phyloP scores from a whole-genome alignment of 1,140 invertebrate species.

The Dermatophagoides farinae region DNA sequence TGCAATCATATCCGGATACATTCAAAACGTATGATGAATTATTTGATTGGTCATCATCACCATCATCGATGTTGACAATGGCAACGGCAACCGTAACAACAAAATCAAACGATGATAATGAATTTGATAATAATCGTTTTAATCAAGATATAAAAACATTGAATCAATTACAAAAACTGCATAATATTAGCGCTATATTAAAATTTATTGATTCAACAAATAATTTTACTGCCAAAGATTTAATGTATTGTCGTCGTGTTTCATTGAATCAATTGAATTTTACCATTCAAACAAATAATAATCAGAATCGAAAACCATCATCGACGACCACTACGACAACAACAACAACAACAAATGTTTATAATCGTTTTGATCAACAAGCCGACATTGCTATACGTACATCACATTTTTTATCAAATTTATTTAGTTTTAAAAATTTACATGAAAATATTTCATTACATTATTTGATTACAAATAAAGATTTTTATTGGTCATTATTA shows the following conservation, averaged over 20 bases:
- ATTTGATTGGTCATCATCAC: not conserved
- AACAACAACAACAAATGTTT: not conserved
- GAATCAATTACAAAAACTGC: not conserved
- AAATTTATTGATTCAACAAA: conserved; percentile 12
- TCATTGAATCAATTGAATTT: conserved; percentile 6
- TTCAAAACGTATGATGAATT: not conserved
- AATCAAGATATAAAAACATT: not conserved
- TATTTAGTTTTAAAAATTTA: conserved; percentile 13
- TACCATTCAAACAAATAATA: not conserved
- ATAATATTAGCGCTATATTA: conserved; percentile 12
- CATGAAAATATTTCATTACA: not conserved
- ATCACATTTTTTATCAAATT: conserved; percentile 16
- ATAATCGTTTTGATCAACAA: not conserved
- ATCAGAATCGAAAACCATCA: not conserved
- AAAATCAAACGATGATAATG: not conserved
- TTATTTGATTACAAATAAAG: conserved; percentile 9
- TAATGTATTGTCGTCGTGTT: not conserved
- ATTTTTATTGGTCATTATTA: conserved; percentile 17
- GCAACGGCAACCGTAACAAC: not conserved
- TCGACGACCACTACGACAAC: no score
- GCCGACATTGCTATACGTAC: conserved; percentile 14
- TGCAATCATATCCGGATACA: not conserved
- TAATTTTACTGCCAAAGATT: conserved; percentile 1
- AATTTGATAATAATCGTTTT: not conserved
- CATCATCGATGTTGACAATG: not conserved